Conservation (phyloP, 35 echinoderm and acorn worm genomes). For the Ptychodera flava region DNA sequence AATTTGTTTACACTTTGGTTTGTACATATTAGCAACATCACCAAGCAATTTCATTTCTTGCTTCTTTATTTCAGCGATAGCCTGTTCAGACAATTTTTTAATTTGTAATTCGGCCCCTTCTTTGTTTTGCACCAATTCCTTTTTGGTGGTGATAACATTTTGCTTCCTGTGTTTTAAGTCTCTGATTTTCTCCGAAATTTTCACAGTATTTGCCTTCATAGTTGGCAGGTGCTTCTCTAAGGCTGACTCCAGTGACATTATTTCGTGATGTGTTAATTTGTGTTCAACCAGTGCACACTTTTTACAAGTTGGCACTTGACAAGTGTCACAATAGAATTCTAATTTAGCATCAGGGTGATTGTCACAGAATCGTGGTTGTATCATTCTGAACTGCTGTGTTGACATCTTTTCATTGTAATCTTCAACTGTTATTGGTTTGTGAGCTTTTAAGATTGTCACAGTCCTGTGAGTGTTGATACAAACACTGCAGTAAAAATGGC, state of each 20-base stretch:
- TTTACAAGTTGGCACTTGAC: conserved; percentile 69
- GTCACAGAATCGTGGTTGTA: conserved; percentile 47
- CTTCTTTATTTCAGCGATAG: conserved; percentile 46
- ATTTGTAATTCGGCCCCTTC: conserved; percentile 25
- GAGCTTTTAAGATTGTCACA: conserved; percentile 50
- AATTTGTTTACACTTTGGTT: background rate
- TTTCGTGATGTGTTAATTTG: conserved; percentile 35
- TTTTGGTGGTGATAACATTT: conserved; percentile 15
- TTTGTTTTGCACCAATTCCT: too few species aligned
- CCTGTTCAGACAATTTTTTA: conserved; percentile 29
- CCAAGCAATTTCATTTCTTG: background rate
- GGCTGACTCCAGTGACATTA: conserved; percentile 44
- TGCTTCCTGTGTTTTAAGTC: conserved; percentile 33
- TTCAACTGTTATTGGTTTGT: conserved; percentile 61
- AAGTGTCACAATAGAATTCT: conserved; percentile 83
- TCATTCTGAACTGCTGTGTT: background rate
- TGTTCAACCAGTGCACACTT: conserved; percentile 55
- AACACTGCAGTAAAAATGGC: conserved; percentile 72
- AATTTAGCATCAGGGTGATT: conserved; percentile 56
- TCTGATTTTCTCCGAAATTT: conserved; percentile 35
- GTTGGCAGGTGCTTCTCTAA: conserved; percentile 28
- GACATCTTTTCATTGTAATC: conserved; percentile 36
- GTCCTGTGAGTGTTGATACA: conserved; percentile 68
- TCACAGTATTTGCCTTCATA: conserved; percentile 41
- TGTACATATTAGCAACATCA: background rate